Percentiles rank a stretch among this genome's conserved stretches.
Conservation (phyloP, 2,113 vertebrate genomes). For the Myrmecophaga tridactyla region DNA sequence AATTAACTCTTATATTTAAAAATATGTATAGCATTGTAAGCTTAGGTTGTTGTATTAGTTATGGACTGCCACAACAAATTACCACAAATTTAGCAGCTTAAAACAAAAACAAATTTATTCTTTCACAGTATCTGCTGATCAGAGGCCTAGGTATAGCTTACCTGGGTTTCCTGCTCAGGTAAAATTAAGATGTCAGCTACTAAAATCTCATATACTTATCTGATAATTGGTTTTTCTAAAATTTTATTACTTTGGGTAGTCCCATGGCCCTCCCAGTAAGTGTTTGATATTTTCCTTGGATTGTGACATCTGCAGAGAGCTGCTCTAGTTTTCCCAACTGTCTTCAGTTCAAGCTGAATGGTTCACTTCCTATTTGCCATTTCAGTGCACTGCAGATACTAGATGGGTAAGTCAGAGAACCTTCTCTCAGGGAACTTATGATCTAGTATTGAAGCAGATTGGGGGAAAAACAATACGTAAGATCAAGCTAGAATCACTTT, state of each 20-base stretch:
- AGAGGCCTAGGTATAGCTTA: not conserved
- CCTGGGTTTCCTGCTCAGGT: not conserved
- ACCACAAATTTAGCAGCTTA: not conserved
- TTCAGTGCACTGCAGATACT: not conserved
- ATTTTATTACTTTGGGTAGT: not conserved
- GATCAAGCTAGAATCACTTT: not conserved
- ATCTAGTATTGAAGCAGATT: not conserved
- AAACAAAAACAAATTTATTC: not conserved
- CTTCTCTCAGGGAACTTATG: not conserved
- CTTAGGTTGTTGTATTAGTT: not conserved
- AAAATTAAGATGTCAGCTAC: not conserved
- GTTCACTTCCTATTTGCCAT: not conserved
- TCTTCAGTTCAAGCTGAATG: not conserved
- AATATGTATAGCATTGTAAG: not conserved
- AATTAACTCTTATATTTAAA: constrained; percentile 21
- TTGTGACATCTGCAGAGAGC: not conserved
- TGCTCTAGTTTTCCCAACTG: not conserved
- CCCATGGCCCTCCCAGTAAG: not conserved
- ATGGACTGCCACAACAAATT: not conserved
- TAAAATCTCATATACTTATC: not conserved
- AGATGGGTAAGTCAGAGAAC: not conserved
- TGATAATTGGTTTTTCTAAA: not conserved
- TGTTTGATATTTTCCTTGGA: not conserved
- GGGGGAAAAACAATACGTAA: not conserved
- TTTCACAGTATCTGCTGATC: not conserved